Conservation (phyloP, 2,888 invertebrate species). For the Saturnia japonica region DNA sequence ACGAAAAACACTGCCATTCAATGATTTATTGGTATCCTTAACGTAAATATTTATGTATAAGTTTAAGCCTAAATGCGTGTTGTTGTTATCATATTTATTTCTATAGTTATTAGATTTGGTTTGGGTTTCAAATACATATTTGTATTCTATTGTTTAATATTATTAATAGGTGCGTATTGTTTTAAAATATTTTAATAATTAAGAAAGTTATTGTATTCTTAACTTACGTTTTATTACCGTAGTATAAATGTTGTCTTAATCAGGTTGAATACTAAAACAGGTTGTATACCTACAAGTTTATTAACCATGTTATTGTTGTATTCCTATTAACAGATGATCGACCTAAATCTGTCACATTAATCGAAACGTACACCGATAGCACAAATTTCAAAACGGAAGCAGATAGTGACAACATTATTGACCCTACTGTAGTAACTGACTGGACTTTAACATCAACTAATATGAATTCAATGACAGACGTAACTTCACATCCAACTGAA, state of each 20-base stretch:
- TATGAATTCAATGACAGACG: conserved; percentile 15
- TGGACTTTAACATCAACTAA: conserved; percentile 17
- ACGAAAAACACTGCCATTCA: not conserved
- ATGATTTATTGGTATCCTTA: not conserved
- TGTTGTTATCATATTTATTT: not conserved
- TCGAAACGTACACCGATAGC: conserved; percentile 65
- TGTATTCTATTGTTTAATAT: not conserved
- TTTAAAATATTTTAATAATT: not conserved
- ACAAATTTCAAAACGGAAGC: conserved; percentile 52
- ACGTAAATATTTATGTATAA: not conserved
- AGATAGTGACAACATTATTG: conserved; percentile 47
- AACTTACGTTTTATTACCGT: not conserved
- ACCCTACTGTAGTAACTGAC: conserved; percentile 40
- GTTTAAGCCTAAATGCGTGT: conserved; percentile 12
- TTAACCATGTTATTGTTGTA: conserved; percentile 62
- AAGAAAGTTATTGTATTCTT: not conserved
- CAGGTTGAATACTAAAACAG: not conserved
- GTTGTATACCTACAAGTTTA: conserved; percentile 28
- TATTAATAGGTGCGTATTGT: not conserved
- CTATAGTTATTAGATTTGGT: conserved; percentile 6
- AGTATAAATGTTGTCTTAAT: not conserved
- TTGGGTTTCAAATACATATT: conserved; percentile 3
- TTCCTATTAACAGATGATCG: conserved; percentile 80
- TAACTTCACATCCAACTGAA: conserved; percentile 15
- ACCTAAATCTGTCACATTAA: conserved; percentile 76